These are phyloP conservation scores for Dorcus hopei DNA, from an alignment of 2,888 invertebrate genomes.

Conservation along the genomic window DNA sequence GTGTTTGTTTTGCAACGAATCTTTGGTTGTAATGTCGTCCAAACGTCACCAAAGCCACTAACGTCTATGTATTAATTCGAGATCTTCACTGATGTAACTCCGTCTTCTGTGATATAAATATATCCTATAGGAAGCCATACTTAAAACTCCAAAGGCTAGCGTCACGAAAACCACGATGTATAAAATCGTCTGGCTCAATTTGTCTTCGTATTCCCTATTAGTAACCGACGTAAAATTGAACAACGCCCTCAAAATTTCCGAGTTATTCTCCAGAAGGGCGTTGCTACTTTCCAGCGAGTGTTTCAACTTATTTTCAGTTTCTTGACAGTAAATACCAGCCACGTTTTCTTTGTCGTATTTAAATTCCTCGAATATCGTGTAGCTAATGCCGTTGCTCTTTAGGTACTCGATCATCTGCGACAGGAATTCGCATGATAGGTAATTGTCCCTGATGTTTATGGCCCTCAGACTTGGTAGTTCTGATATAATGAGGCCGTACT, in stretches of 20 bases:
- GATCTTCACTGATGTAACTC: slow-evolving; percentile 38
- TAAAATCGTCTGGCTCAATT: slow-evolving; percentile 8
- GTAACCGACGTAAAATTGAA: slow-evolving; percentile 19
- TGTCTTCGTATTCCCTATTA: slow-evolving; percentile 6
- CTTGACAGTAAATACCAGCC: slow-evolving; percentile 42
- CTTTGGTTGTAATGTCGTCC: too few relatives aligned
- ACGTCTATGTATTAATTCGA: slow-evolving; percentile 33
- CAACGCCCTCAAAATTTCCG: slow-evolving; percentile 20
- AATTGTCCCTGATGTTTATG: slow-evolving; percentile 41
- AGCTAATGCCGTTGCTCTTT: slow-evolving; percentile 34
- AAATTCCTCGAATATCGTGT: slow-evolving; percentile 36
- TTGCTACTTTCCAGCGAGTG: slow-evolving; percentile 15
- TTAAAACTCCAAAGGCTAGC: slow-evolving; percentile 10
- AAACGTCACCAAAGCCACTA: too few relatives aligned
- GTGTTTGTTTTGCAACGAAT: too few relatives aligned
- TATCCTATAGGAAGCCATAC: slow-evolving; percentile 28
- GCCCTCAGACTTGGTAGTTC: slow-evolving; percentile 35
- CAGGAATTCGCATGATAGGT: slow-evolving; percentile 39
- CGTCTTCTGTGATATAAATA: slow-evolving; percentile 35
- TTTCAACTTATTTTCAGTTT: slow-evolving; percentile 21
- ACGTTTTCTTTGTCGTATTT: slow-evolving; percentile 41
- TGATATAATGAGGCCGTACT: slow-evolving; percentile 39
- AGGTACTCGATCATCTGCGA: slow-evolving; percentile 39
- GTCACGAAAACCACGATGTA: slow-evolving; percentile 15
- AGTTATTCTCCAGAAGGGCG: slow-evolving; percentile 19